Evolutionary conservation across 2,888 invertebrate genomes (phyloP).

Genomic region (Chouioia cunea): DNA sequence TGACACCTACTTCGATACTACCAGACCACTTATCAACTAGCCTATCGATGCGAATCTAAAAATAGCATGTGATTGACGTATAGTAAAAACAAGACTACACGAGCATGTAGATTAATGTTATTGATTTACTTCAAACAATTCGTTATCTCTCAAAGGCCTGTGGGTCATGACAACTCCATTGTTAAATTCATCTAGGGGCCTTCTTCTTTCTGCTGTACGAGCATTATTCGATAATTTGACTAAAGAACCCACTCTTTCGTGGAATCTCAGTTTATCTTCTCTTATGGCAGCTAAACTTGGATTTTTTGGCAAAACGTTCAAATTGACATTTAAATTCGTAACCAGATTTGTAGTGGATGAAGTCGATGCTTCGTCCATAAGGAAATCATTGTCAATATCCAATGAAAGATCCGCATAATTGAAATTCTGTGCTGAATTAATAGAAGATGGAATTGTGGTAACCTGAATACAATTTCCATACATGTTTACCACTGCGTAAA

Average conservation of each 20-base stretch:
- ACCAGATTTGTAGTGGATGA: conserved; percentile 65
- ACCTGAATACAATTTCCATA: conserved; percentile 89
- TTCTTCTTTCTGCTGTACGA: conserved; percentile 86
- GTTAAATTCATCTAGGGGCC: conserved; percentile 94
- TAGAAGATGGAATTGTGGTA: conserved; percentile 71
- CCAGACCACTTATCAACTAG: conserved; percentile 97
- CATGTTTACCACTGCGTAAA: conserved; percentile 84
- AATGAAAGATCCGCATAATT: conserved; percentile 53
- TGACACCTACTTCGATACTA: conserved; percentile 93
- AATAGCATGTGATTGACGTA: conserved; percentile 3
- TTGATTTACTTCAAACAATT: conserved; percentile 82
- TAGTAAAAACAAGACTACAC: background rate
- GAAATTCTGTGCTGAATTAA: conserved; percentile 28
- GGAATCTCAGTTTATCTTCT: conserved; percentile 83
- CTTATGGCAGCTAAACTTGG: conserved; percentile 60
- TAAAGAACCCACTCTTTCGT: conserved; percentile 88
- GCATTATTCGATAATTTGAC: conserved; percentile 87
- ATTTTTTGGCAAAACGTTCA: conserved; percentile 66
- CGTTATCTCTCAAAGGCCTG: conserved; percentile 86
- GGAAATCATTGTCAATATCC: conserved; percentile 64
- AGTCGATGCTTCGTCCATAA: conserved; percentile 59
- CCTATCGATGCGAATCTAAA: conserved; percentile 87
- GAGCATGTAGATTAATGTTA: conserved; percentile 10
- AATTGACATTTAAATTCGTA: conserved; percentile 66
- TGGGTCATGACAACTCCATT: conserved; percentile 97